phyloP scores from a whole-genome alignment of 2,888 invertebrate genomes.

The Anodontia alba region DNA sequence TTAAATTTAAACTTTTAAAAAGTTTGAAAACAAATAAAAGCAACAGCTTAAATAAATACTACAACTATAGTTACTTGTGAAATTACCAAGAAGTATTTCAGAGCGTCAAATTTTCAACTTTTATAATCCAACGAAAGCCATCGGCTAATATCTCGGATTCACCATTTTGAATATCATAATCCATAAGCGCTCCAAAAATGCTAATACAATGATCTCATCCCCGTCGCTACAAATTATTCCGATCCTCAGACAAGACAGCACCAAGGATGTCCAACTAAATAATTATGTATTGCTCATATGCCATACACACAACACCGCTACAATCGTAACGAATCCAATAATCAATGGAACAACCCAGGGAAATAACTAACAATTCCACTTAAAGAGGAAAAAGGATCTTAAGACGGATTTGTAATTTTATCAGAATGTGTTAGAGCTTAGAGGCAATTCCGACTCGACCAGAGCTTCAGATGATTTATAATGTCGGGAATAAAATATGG shows the following conservation, averaged over 20 bases:
- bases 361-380: constrained; percentile 17
- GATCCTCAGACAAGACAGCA: constrained; percentile 52
- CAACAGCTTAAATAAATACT: not conserved
- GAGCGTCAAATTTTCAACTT: not conserved
- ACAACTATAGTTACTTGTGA: not conserved
- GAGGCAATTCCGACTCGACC: not conserved
- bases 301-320: constrained; percentile 48
- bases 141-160: not conserved
- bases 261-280: constrained; percentile 59
- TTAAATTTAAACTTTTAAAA: not conserved
- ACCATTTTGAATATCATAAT: constrained; percentile 21
- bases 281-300: constrained; percentile 57
- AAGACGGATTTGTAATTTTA: constrained; percentile 8
- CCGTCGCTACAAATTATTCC: constrained; percentile 58
- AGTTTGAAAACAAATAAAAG: not conserved
- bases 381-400: constrained; percentile 10
- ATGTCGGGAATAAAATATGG: too few species aligned
- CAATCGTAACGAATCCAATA: constrained; percentile 53
- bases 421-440: constrained; percentile 6
- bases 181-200: constrained; percentile 16
- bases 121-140: not conserved
- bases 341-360: constrained; percentile 42
- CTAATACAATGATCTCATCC: constrained; percentile 49
- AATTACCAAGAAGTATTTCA: not conserved
- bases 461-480: too few species aligned